These are phyloP conservation scores for Drosophila nigricruria DNA, from an alignment of 2,888 invertebrate genomes.

Conservation along the genomic window DNA sequence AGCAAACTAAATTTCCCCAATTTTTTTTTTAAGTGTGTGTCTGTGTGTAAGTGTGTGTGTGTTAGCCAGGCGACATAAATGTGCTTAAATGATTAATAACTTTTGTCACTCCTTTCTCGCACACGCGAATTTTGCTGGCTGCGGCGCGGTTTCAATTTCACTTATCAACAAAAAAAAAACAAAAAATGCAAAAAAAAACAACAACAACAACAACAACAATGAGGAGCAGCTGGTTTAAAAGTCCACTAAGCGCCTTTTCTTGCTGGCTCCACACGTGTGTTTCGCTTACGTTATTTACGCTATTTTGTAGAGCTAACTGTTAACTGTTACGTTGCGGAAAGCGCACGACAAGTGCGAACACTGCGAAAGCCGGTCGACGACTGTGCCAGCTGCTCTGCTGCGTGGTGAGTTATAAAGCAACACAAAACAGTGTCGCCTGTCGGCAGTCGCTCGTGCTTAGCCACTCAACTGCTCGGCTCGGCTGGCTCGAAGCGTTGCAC, in stretches of 20 bases:
- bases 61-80: constrained; percentile 67
- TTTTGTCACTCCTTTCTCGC: constrained; percentile 69
- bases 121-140: constrained; percentile 36
- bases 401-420: constrained; percentile 66
- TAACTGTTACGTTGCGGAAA: constrained; percentile 6
- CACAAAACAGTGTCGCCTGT: constrained; percentile 15
- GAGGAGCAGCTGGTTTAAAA: constrained; percentile 37
- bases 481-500: constrained; percentile 7
- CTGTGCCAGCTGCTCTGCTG: constrained; percentile 57
- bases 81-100: constrained; percentile 78
- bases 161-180: constrained; percentile 49
- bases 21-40: constrained; percentile 8
- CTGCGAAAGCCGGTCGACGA: constrained; percentile 76
- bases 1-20: constrained; percentile 54
- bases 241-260: constrained; percentile 52
- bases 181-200: constrained; percentile 21
- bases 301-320: constrained; percentile 11
- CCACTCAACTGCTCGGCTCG: constrained; percentile 20
- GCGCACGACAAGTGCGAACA: constrained; percentile 54
- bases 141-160: constrained; percentile 64
- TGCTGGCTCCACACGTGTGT: constrained; percentile 57
- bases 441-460: constrained; percentile 38
- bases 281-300: constrained; percentile 33
- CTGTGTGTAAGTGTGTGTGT: constrained; percentile 25
- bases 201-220: constrained; percentile 9